Evolutionary conservation across 2,113 vertebrate genomes (phyloP), one percentile per base, ranked within the genome.

Genomic region (Heptranchias perlo): DNA sequence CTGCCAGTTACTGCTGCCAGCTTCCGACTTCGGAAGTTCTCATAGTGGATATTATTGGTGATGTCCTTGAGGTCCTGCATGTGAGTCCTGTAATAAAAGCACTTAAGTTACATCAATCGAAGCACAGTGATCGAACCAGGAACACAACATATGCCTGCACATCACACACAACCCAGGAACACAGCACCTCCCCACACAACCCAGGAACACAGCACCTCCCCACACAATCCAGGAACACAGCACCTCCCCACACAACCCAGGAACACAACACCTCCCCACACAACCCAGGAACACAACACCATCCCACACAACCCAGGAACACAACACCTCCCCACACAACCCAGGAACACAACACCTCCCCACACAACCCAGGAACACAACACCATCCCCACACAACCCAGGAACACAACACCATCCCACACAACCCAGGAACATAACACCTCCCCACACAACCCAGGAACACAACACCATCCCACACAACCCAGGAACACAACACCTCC

Each of bases 11-110:
- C 97, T 0, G 98, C 98, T 0, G 98, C 98, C 0, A 98, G 97
- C 91, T 98, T 98, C 97, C 97, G 98, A 96, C 98, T 98, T 96
- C 98, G 97, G 96, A 98, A 98, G 94, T 98, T 98, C 96, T 98
- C 98, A 0, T 98, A 98, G 96, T 98, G 98, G 94, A 98, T 98
- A 14, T 98, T 98, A 96, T 98, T 98, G 96, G 98, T 98, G 93
- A 98, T 98, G 0, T 98, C 98, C 96, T 98, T 98, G 49, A 98
- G 96, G 87, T 98, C 98, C 97, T 98, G 98, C 98, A 98, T 98
- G 61, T 98, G 98, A 21, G 98, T 98, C 96, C 98, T 98, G 86
- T 23, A 35, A 64, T 95, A 73, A 89, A 65, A 95, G 73, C 31
- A 91, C 3, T 1, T 0, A 5, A n/a, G 2, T 10, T 11, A 25